Evolutionary conservation across 2,888 invertebrate species (phyloP), one percentile per base, ranked within the genome.

Genomic region (Nymphalis urticae): DNA sequence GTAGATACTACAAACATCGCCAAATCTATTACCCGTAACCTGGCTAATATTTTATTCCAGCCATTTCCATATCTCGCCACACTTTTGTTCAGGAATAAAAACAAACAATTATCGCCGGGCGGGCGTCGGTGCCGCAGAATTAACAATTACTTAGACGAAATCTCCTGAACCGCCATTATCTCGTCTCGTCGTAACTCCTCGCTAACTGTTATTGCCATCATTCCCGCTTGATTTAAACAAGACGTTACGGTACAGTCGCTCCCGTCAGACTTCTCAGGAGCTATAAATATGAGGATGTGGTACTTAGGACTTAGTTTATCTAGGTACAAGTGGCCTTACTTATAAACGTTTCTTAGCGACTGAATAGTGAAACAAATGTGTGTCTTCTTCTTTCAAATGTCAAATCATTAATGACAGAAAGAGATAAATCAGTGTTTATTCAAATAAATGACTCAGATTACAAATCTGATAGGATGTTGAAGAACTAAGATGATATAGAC

Each of bases 181-280:
- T 84, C 75, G 78, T 75, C 80, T 79, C 77, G 82, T 82, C 84
- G 87, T 89, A 87, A 88, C 86, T 82, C 76, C 75, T 81, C 79
- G 85, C 84, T 88, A 89, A 89, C 89, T 88, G 89, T 89, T 89
- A 89, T 89, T 84, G 86, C 86, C 85, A 83, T 88, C 89, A 86
- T 90, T 90, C 85, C 80, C 80, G 84, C 85, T 87, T 90, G 90
- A 90, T 90, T 90, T 90, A 90, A 87, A 84, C 88, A 87, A 87
- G 88, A 88, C 88, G 88, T 85, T 86, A 81, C 78, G 79, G 80
- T 78, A 78, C 78, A 75, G 79, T 79, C 83, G 72, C 72, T 71
- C 76, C 81, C 76, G 73, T 71, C 78, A 65, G 72, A 69, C 64
- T 48, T 24, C 48, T 66, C 50, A 10, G 17, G 60, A 68, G 13